A percentile compares a stretch with the other conserved stretches of the same genome.
Conservation (phyloP, 2,797 vertebrate species). For the Percopsis omiscomaycus region DNA sequence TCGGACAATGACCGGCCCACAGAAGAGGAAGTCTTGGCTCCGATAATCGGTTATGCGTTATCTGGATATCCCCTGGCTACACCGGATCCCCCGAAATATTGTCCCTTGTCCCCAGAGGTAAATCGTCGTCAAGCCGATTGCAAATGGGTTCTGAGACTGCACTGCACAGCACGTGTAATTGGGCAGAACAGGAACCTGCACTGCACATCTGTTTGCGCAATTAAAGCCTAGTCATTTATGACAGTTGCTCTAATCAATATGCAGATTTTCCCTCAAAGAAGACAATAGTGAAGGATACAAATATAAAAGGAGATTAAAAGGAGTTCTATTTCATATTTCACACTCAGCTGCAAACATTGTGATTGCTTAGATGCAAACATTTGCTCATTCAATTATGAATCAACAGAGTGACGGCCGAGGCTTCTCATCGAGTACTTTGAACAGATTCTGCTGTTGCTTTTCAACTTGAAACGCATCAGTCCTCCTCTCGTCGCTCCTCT, state of each 20-base stretch:
- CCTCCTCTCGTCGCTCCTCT: slow-evolving; percentile 45
- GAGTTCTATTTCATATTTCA: slow-evolving; percentile 48
- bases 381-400: slow-evolving; percentile 65
- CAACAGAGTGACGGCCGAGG: slow-evolving; percentile 55
- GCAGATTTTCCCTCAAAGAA: too few species aligned
- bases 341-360: slow-evolving; percentile 20
- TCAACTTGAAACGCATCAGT: slow-evolving; percentile 62
- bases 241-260: neutral
- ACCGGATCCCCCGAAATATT: too few species aligned
- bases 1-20: too few species aligned
- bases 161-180: too few species aligned
- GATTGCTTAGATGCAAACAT: slow-evolving; percentile 63
- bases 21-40: too few species aligned
- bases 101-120: too few species aligned
- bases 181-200: too few species aligned
- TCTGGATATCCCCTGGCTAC: too few species aligned
- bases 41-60: too few species aligned
- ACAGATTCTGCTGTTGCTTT: slow-evolving; percentile 57
- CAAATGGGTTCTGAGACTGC: too few species aligned
- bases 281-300: slow-evolving; percentile 27
- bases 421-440: slow-evolving; percentile 46
- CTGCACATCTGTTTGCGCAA: neutral
- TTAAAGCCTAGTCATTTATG: neutral
- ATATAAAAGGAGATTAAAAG: slow-evolving; percentile 30
- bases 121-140: too few species aligned